Evolutionary conservation across 2,113 vertebrate species (phyloP).

Genomic region (Myrmecobius fasciatus): DNA sequence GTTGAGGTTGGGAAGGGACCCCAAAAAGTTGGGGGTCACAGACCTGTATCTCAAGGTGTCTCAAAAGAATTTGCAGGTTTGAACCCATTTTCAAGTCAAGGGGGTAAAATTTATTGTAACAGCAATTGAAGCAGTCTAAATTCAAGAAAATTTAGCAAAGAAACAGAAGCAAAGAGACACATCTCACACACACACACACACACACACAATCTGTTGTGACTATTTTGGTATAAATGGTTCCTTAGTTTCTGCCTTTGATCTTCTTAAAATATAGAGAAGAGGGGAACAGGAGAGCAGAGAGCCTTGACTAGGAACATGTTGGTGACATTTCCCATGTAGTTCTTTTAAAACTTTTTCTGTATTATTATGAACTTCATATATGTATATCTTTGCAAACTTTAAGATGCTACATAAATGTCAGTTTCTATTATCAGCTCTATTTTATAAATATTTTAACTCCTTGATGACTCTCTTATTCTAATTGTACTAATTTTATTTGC

Average conservation of each 20-base stretch:
- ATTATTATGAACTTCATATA: neutral
- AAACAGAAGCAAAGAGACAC: too few relatives aligned
- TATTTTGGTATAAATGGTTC: neutral
- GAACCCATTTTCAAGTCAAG: too few relatives aligned
- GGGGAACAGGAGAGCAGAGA: neutral
- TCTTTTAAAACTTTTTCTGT: neutral
- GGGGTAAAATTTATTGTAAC: too few relatives aligned
- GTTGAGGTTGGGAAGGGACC: too few relatives aligned
- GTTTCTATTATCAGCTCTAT: neutral
- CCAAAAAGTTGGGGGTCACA: too few relatives aligned
- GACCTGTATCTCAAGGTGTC: too few relatives aligned
- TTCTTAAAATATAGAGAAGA: neutral
- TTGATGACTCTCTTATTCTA: neutral
- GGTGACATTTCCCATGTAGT: neutral
- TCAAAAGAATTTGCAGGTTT: too few relatives aligned
- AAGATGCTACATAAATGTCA: neutral
- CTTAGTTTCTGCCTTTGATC: neutral
- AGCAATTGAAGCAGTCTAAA: too few relatives aligned
- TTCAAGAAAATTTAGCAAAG: too few relatives aligned
- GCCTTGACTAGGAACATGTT: neutral
- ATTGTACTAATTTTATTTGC: neutral
- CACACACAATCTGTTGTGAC: neutral
- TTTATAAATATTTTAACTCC: neutral
- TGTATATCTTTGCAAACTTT: neutral
- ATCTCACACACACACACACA: too few relatives aligned